These are phyloP conservation scores for Mizuhopecten yessoensis DNA, from an alignment of 1,140 invertebrate genomes.

Conservation along the genomic window DNA sequence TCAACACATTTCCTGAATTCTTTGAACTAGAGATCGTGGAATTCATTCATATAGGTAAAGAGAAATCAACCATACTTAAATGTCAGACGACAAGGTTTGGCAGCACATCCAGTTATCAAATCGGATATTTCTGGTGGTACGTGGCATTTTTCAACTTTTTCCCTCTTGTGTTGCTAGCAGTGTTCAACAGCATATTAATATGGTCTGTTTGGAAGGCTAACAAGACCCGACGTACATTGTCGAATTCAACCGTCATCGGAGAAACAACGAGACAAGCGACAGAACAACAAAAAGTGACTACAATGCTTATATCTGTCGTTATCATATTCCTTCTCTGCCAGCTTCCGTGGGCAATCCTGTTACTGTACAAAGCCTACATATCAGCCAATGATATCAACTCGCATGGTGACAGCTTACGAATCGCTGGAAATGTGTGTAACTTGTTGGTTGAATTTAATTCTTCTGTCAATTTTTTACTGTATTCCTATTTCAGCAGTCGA, in stretches of 20 bases:
- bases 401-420: slow-evolving; percentile 80
- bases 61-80: slow-evolving; percentile 1
- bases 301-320: slow-evolving; percentile 90
- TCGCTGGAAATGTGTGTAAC: slow-evolving; percentile 90
- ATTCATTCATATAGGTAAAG: slow-evolving; percentile 68
- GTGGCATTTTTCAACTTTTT: slow-evolving; percentile 87
- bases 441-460: slow-evolving; percentile 89
- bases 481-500: slow-evolving; percentile 90
- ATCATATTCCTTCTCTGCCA: slow-evolving; percentile 90
- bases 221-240: slow-evolving; percentile 85
- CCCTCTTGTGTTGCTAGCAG: slow-evolving; percentile 87
- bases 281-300: slow-evolving; percentile 86
- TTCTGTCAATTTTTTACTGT: slow-evolving; percentile 90
- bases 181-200: slow-evolving; percentile 90
- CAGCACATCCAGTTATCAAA: slow-evolving; percentile 86
- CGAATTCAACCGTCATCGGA: slow-evolving; percentile 73
- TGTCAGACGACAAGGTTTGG: slow-evolving; percentile 72
- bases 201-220: slow-evolving; percentile 87
- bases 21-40: slow-evolving; percentile 74
- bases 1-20: slow-evolving; percentile 74
- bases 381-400: slow-evolving; percentile 60
- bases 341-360: slow-evolving; percentile 86
- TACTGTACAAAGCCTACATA: slow-evolving; percentile 71
- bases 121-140: slow-evolving; percentile 88
- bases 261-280: slow-evolving; percentile 66